Conservation (phyloP, 2,888 invertebrate genomes). For the Diarsia brunnea region DNA sequence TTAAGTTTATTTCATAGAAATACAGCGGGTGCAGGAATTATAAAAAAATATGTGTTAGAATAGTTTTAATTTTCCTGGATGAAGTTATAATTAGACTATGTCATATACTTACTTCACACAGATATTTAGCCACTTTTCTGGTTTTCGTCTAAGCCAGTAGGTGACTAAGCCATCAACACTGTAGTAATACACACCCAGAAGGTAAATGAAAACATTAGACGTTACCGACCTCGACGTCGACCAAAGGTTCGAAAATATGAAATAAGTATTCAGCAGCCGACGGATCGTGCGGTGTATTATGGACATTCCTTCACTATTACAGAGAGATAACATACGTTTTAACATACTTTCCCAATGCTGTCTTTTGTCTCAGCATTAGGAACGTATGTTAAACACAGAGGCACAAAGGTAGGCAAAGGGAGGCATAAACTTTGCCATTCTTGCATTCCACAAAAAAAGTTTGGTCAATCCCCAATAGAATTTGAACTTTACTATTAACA, state of each 20-base stretch:
- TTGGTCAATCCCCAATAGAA: background rate
- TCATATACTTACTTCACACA: background rate
- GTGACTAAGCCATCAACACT: background rate
- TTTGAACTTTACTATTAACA: background rate
- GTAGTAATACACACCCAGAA: background rate
- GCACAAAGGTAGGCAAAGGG: background rate
- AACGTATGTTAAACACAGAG: background rate
- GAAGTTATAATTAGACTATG: background rate
- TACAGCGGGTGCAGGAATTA: background rate
- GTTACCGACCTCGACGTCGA: no score
- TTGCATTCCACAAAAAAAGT: background rate
- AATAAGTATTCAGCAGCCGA: background rate
- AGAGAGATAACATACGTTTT: background rate
- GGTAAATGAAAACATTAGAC: background rate
- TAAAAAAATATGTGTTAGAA: background rate
- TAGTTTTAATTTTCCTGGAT: conserved; percentile 6
- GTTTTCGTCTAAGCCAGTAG: background rate
- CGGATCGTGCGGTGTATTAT: background rate
- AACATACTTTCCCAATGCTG: background rate
- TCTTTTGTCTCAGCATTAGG: background rate
- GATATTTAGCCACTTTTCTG: background rate
- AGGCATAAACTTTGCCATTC: background rate
- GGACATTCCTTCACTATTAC: background rate
- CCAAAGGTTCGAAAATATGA: background rate
- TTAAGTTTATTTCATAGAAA: conserved; percentile 27